These are phyloP conservation scores for Drosophila orena DNA, from an alignment of 1,140 invertebrate genomes.

Conservation along the genomic window DNA sequence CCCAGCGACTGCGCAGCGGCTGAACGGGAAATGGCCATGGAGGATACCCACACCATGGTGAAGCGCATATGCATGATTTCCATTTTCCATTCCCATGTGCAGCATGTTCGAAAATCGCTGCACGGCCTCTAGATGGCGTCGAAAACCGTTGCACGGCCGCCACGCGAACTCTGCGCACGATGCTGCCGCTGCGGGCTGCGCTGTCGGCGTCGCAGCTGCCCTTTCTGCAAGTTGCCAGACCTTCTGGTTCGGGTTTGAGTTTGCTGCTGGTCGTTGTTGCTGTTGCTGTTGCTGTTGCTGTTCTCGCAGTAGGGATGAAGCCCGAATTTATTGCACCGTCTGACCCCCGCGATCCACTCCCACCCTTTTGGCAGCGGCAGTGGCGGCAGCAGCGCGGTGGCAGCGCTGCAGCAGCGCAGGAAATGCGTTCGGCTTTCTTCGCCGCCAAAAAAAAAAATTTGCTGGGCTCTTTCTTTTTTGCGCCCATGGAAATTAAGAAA, in stretches of 20 bases:
- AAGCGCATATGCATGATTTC: background rate
- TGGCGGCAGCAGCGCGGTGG: background rate
- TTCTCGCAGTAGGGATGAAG: conserved; percentile 56
- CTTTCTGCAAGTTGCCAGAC: conserved; percentile 72
- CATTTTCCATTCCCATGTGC: conserved; percentile 51
- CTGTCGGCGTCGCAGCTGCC: conserved; percentile 43
- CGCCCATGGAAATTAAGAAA: conserved; percentile 52
- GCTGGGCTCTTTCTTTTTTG: conserved; percentile 18
- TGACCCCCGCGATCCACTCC: conserved; percentile 19
- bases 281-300: background rate
- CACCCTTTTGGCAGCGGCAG: conserved; percentile 3
- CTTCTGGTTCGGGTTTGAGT: conserved; percentile 58
- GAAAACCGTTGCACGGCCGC: conserved; percentile 74
- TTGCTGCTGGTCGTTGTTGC: conserved; percentile 40
- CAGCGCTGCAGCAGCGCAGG: conserved; percentile 20
- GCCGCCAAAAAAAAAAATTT: conserved; percentile 1
- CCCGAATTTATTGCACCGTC: conserved; percentile 72
- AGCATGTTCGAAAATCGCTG: conserved; percentile 61
- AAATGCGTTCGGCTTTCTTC: conserved; percentile 39
- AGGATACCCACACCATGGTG: background rate
- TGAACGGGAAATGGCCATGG: background rate
- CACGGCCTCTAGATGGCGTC: conserved; percentile 63
- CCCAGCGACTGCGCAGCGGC: background rate
- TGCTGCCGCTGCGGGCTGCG: conserved; percentile 5
- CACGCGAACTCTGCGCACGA: conserved; percentile 51